Evolutionary conservation across 1,140 invertebrate species (phyloP), one percentile per base, ranked within the genome.

Genomic region (Drosophila setifemur): DNA sequence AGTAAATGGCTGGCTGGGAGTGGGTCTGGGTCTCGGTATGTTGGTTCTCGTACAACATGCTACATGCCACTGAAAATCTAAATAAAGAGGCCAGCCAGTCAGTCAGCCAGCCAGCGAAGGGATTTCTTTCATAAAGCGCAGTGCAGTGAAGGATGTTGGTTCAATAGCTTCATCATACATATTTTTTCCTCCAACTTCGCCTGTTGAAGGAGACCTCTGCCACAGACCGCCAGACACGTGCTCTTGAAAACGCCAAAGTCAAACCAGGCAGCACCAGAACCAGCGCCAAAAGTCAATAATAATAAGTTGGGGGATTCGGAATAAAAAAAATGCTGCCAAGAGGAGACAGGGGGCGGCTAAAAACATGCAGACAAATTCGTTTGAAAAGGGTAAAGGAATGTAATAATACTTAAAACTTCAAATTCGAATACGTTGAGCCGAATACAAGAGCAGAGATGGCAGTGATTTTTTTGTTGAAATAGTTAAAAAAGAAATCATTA

Each of bases 401-500:
- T 81, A 86, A 86, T 86, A 86, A 86, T 86, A 79, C 81, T 86
- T 86, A 86, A 86, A 86, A 86, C 53, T 86, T 81, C 82, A 86
- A 86, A 86, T 81, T 86, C 72, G 73, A 81, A 53, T 74, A 70
- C 58, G 55, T 25, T 57, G 55, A 40, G 69, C 35, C 39, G 57
- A 40, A 40, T 43, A 49, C 49, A 55, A 25, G 23, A 45, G 21
- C 21, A 39, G 60, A 11, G 29, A 28, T 64, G 48, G n/a, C 11
- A 18, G 33, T n/a, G 37, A 33, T 47, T 37, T 39, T 53, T 35
- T 37, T 16, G 14, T 16, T n/a, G n/a, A n/a, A n/a, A n/a, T n/a
- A n/a, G n/a, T n/a, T n/a, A n/a, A n/a, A n/a, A n/a, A n/a, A n/a
- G n/a, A n/a, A n/a, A n/a, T n/a, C n/a, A n/a, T n/a, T n/a, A n/a